A percentile compares a stretch with the other conserved stretches of the same genome.
phyloP scores from a whole-genome alignment of 2,888 invertebrate genomes.

The Monochamus alternatus region DNA sequence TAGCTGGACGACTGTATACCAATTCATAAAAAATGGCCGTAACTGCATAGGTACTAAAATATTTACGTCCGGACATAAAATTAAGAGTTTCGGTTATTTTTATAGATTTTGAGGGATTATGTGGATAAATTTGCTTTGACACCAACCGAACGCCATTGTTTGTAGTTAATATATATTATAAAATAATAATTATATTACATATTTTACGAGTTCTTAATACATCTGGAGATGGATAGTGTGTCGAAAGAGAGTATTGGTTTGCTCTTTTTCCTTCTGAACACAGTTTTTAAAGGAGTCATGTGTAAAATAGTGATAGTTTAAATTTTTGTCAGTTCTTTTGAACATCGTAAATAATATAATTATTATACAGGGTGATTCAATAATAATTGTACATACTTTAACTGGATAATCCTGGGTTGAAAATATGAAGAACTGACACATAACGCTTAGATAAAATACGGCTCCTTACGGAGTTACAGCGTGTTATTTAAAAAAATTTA shows the following conservation, averaged over 20 bases:
- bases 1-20: constrained; percentile 13
- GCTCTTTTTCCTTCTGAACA: background rate
- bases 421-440: too few relatives aligned
- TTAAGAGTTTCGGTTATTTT: constrained; percentile 34
- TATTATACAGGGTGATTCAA: too few relatives aligned
- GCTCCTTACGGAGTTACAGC: too few relatives aligned
- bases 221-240: background rate
- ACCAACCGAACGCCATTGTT: constrained; percentile 35
- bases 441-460: too few relatives aligned
- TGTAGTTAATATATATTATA: constrained; percentile 34
- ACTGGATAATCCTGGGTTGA: too few relatives aligned
- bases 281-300: too few relatives aligned
- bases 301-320: too few relatives aligned
- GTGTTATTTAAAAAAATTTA: too few relatives aligned
- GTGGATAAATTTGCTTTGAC: constrained; percentile 36
- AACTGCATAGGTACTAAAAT: constrained; percentile 37
- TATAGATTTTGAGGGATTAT: constrained; percentile 35
- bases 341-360: too few relatives aligned
- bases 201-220: constrained; percentile 19
- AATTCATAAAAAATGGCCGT: constrained; percentile 38
- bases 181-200: constrained; percentile 26
- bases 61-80: constrained; percentile 37
- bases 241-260: background rate
- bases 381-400: too few relatives aligned
- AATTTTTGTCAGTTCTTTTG: too few relatives aligned